Evolutionary conservation across 2,113 vertebrate genomes (phyloP), one percentile per base, ranked within the genome.

Genomic region (Heptranchias perlo): DNA sequence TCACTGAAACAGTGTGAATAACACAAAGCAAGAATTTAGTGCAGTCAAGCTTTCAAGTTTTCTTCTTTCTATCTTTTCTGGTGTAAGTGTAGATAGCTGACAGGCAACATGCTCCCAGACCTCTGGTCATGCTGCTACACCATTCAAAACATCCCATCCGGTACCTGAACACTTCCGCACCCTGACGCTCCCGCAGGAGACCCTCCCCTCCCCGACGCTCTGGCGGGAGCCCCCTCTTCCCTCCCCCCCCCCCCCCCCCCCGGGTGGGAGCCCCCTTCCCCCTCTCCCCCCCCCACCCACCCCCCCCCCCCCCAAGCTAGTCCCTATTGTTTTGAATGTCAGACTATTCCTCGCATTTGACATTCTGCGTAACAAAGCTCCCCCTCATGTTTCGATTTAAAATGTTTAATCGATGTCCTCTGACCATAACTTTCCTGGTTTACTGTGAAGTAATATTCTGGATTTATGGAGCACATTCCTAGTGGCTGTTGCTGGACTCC

Each of bases 261-360:
- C 73, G 0, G 58, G 49, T 5, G 1, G 21, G 49, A 23, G 8
- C 61, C 28, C n/a, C 39, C n/a, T 82, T n/a, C n/a, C n/a, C 67
- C 64, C 58, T 39, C 1, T 61, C 10, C 31, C 28, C n/a, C 35
- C 18, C 11, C 0, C 44, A 8, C 0, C 21, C 31, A 87, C 10
- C 84, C 25, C 0, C 8, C 4, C 18, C 14, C 49, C 47, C 10
- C 67, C 52, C 23, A 54, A n/a, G n/a, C 28, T 89, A 54, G 28
- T 7, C 18, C 2, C 28, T 89, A 13, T 3, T 54, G 86, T 1
- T 4, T 91, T 52, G 61, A 35, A 11, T 58, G 87, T 11, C 49
- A 91, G 87, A 52, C 61, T 91, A 58, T 58, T 58, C n/a, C 54
- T 44, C 39, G 18, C 44, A 44, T 82, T 82, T 73, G 13, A 44